These are phyloP conservation scores for Albula glossodonta DNA, from an alignment of 2,113 vertebrate genomes.

Conservation along the genomic window DNA sequence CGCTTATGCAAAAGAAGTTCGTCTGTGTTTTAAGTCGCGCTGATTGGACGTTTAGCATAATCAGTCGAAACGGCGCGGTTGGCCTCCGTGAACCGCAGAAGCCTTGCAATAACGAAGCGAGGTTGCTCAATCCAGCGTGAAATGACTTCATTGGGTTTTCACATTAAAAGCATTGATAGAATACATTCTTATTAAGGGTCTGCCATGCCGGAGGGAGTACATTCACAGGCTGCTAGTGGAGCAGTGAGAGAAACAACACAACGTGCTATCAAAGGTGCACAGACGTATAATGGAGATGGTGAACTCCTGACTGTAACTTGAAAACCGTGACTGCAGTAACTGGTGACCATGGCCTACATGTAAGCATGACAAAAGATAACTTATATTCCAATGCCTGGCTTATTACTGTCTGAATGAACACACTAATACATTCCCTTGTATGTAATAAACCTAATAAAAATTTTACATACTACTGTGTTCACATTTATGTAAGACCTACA, in stretches of 20 bases:
- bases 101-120: conserved; percentile 67
- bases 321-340: conserved; percentile 10
- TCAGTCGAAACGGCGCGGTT: conserved; percentile 2
- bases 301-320: conserved; percentile 27
- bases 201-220: conserved; percentile 58
- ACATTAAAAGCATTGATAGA: conserved; percentile 74
- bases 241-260: conserved; percentile 35
- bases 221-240: conserved; percentile 60
- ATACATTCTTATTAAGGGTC: conserved; percentile 70
- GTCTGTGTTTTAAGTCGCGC: conserved; percentile 14
- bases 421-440: background rate
- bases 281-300: conserved; percentile 52
- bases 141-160: conserved; percentile 77
- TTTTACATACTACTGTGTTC: background rate
- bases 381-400: background rate
- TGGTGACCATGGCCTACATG: conserved; percentile 6
- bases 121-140: conserved; percentile 74
- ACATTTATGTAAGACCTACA: background rate
- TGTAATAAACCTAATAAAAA: background rate
- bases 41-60: conserved; percentile 19
- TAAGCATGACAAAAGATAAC: conserved; percentile 29
- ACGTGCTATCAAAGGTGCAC: conserved; percentile 51
- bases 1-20: background rate
- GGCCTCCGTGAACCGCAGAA: conserved; percentile 55
- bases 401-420: background rate